Evolutionary conservation across 2,797 vertebrate species (phyloP), one percentile per base, ranked within the genome.

Genomic region (Schizopygopsis pylzovi): DNA sequence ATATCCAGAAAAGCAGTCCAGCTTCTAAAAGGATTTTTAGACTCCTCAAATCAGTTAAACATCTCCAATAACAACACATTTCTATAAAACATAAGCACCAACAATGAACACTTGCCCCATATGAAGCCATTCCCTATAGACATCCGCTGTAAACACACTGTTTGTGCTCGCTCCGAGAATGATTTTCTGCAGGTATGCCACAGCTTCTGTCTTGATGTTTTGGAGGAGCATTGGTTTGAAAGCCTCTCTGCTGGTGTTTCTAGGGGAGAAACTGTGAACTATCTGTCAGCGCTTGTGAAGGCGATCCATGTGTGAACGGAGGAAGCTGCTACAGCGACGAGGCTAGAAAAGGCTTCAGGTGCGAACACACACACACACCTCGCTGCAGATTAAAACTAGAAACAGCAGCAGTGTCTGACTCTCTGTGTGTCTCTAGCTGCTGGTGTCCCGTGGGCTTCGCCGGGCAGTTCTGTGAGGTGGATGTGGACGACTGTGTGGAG

Each of bases 211-310:
- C 28, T 61, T 25, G 4, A 3, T 33, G 63, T 16, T 6, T 65
- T 28, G 15, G 63, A 65, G 18, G 9, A 75, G 6, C 72, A 6
- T 33, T 52, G 9, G 6, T 78, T 41, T 54, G 7, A 59, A 63
- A 39, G 33, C 37, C 28, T 39, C 41, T 75, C 15, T 73, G 39
- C 28, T 16, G n/a, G 7, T 71, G 2, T 85, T 39, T 37, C 49
- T 92, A 99, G 98, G 98, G 98, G n/a, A 96, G 92, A 91, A 95
- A 96, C 94, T 99, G 98, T 0, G 97, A 98, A 87, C 93, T 95
- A 0, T 92, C 95, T 47, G 92, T 97, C 39, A 95, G 97, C 6
- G 92, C 95, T 85, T 99, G 98, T 73, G 94, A 96, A 84, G 96
- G 95, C 85, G 94, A 91, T 91, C 98, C 98, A 1, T 99, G 98